Conservation (phyloP, 2,888 invertebrate species). For the Rosalia funebris region DNA sequence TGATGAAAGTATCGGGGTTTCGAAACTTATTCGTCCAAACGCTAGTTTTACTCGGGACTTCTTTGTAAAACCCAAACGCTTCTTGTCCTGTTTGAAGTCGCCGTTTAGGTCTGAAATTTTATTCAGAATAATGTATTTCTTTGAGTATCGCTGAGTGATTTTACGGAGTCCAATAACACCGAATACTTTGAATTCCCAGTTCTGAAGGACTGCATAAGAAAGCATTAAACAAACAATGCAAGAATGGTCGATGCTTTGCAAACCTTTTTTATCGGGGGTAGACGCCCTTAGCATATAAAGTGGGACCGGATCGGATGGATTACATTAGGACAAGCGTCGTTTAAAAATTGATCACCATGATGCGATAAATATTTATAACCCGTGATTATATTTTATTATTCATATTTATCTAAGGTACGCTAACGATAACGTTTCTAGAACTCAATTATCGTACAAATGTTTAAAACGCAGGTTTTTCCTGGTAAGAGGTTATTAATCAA, state of each 20-base stretch:
- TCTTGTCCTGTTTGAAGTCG: not conserved
- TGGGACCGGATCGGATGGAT: constrained; percentile 59
- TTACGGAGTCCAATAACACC: constrained; percentile 41
- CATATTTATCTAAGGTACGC: constrained; percentile 18
- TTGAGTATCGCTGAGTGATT: constrained; percentile 46
- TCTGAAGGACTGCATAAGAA: constrained; percentile 59
- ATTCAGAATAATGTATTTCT: constrained; percentile 45
- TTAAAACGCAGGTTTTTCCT: constrained; percentile 2
- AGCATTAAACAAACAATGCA: constrained; percentile 62
- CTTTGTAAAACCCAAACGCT: not conserved
- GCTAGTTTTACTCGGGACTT: not conserved
- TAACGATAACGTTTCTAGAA: constrained; percentile 14
- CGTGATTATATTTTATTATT: constrained; percentile 21
- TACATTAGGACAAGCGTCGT: constrained; percentile 47
- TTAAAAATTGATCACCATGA: constrained; percentile 10
- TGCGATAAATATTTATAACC: constrained; percentile 13
- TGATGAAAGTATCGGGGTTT: too few relatives aligned
- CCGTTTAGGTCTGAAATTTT: constrained; percentile 30
- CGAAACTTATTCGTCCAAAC: not conserved
- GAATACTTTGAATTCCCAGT: constrained; percentile 50
- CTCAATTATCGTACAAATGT: constrained; percentile 1
- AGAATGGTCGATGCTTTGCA: constrained; percentile 43
- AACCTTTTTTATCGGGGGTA: constrained; percentile 39
- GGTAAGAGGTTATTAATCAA: not conserved
- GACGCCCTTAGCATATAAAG: constrained; percentile 61